phyloP scores from a whole-genome alignment of 2,888 invertebrate species.

The Cephus rjabovi region DNA sequence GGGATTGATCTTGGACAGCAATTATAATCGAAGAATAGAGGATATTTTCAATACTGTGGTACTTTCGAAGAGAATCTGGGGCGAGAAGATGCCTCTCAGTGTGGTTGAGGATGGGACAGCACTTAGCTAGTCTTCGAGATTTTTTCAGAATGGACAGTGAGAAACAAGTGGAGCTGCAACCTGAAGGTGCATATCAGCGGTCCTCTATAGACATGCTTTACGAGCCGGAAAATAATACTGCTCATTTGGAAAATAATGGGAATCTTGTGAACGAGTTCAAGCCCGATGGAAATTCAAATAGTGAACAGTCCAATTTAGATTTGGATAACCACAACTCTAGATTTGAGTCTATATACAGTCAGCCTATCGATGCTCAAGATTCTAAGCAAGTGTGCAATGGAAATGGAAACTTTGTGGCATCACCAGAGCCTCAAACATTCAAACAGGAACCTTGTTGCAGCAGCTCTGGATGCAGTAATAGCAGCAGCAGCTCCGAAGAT shows the following conservation, averaged over 20 bases:
- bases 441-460: conserved; percentile 46
- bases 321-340: conserved; percentile 63
- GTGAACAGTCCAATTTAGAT: conserved; percentile 53
- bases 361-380: conserved; percentile 57
- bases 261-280: conserved; percentile 50
- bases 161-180: conserved; percentile 19
- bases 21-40: background rate
- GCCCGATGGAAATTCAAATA: conserved; percentile 52
- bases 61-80: conserved; percentile 8
- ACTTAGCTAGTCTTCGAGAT: conserved; percentile 64
- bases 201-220: background rate
- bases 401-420: conserved; percentile 56
- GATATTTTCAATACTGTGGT: background rate
- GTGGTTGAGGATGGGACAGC: conserved; percentile 64
- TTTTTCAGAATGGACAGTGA: conserved; percentile 62
- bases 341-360: conserved; percentile 64
- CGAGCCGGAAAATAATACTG: background rate
- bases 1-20: background rate
- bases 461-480: conserved; percentile 58
- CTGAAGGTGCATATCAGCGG: background rate
- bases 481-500: conserved; percentile 62
- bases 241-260: conserved; percentile 43
- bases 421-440: conserved; percentile 36
- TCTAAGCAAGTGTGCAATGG: conserved; percentile 49
- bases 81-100: conserved; percentile 57